These are phyloP conservation scores for Protobothrops flavoviridis DNA, from an alignment of 2,113 vertebrate genomes.

Conservation along the genomic window DNA sequence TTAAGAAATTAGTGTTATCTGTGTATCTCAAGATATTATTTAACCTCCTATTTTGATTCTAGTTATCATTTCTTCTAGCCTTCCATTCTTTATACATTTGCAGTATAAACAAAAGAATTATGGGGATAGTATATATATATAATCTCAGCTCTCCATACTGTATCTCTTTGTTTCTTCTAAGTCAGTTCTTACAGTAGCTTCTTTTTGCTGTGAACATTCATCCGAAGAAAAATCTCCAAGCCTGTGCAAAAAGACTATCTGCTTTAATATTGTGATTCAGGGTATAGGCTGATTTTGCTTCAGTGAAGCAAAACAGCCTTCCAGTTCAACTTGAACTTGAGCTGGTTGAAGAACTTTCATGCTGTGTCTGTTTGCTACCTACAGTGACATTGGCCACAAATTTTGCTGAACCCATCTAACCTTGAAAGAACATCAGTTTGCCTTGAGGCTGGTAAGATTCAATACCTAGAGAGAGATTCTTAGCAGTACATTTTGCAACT, in stretches of 20 bases:
- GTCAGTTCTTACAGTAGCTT: neutral
- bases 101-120: neutral
- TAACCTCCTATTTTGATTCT: neutral
- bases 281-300: neutral
- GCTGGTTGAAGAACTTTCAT: neutral
- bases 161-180: neutral
- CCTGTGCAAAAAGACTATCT: neutral
- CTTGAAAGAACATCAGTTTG: neutral
- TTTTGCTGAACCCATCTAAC: neutral
- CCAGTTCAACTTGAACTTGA: neutral
- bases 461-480: neutral
- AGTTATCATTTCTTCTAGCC: neutral
- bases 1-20: neutral
- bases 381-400: neutral
- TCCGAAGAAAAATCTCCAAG: neutral
- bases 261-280: neutral
- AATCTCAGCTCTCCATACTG: neutral
- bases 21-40: neutral
- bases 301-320: neutral
- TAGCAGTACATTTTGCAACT: neutral
- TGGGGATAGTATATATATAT: neutral
- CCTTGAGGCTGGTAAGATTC: neutral
- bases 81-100: neutral
- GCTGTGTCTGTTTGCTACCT: neutral
- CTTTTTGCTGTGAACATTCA: neutral